Percentiles rank a stretch among this genome's conserved stretches.
Evolutionary conservation across 2,888 invertebrate species (phyloP).

Genomic region (Melikaiella ostensackeni): DNA sequence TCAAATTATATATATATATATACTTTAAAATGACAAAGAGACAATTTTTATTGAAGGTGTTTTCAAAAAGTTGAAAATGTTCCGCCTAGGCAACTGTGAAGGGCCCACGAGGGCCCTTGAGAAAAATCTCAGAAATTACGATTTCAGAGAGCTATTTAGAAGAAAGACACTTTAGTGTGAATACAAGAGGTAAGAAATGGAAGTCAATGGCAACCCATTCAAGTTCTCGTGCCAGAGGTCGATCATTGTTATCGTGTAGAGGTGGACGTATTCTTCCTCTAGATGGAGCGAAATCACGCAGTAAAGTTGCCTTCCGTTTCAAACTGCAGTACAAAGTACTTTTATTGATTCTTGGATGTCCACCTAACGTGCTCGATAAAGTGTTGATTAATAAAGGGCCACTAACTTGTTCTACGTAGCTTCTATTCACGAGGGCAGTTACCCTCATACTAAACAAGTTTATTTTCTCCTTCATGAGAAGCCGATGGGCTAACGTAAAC

Average conservation of each 20-base stretch:
- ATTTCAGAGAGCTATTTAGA: background rate
- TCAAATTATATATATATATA: no score
- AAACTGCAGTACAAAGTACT: conserved; percentile 8
- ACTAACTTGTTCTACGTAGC: conserved; percentile 12
- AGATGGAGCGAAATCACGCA: conserved; percentile 10
- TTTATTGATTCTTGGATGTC: conserved; percentile 22
- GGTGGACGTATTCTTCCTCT: background rate
- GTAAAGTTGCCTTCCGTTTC: background rate
- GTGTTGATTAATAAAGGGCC: conserved; percentile 54
- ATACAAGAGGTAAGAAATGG: background rate
- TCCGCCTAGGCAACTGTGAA: no score
- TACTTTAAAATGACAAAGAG: no score
- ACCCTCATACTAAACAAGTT: conserved; percentile 16
- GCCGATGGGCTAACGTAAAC: conserved; percentile 45
- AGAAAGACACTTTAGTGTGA: background rate
- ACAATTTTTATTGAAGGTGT: no score
- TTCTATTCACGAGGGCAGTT: background rate
- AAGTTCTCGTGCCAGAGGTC: conserved; percentile 1
- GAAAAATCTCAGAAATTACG: background rate
- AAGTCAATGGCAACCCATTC: conserved; percentile 1
- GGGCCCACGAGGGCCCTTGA: no score
- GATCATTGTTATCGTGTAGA: conserved; percentile 14
- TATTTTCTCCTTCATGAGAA: conserved; percentile 35
- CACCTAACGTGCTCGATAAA: conserved; percentile 42
- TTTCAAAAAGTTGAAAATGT: no score